phyloP scores from a whole-genome alignment of 2,113 vertebrate species.

The Isichthys henryi region DNA sequence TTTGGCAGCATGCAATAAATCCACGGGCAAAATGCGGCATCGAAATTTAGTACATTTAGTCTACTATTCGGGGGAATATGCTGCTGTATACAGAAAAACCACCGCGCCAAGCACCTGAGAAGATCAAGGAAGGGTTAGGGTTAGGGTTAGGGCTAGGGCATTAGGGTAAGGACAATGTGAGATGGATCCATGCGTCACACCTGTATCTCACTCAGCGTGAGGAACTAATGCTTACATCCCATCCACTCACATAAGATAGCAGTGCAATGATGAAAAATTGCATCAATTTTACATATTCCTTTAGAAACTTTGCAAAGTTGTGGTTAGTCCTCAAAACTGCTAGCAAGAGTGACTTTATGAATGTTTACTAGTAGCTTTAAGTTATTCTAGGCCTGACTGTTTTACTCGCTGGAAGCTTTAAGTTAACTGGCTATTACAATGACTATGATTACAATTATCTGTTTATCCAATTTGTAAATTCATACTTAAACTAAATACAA shows the following conservation, averaged over 20 bases:
- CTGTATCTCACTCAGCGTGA: background rate
- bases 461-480: background rate
- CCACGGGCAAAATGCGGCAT: background rate
- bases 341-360: background rate
- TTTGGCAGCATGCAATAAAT: background rate
- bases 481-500: background rate
- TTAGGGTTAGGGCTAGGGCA: too few relatives aligned
- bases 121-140: background rate
- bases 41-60: background rate
- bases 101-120: background rate
- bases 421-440: background rate
- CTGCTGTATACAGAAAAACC: background rate
- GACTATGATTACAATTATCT: background rate
- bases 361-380: background rate
- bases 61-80: background rate
- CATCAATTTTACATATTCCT: background rate
- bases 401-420: background rate
- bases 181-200: too few relatives aligned
- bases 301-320: background rate
- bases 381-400: background rate
- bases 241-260: background rate
- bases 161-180: background rate
- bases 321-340: background rate
- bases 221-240: background rate
- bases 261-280: background rate